phyloP scores from a whole-genome alignment of 2,888 invertebrate species.

The Diaphora mendica region DNA sequence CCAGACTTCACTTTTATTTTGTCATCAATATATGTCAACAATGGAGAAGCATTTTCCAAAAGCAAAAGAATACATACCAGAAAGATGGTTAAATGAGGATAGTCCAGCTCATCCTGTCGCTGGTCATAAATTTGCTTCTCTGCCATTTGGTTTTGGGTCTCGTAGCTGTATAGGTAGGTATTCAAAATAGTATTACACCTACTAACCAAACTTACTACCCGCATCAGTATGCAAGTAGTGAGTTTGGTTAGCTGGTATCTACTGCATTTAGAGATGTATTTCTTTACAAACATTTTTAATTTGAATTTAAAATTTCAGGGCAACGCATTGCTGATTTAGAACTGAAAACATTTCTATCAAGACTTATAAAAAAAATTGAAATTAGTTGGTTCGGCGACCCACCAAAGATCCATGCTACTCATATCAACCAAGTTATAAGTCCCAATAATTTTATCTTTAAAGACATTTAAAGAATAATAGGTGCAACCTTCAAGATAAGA shows the following conservation, averaged over 20 bases:
- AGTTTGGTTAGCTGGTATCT: no score
- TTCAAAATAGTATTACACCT: background rate
- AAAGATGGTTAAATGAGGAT: constrained; percentile 88
- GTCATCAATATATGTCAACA: constrained; percentile 83
- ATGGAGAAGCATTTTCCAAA: constrained; percentile 9
- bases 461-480: background rate
- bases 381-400: constrained; percentile 13
- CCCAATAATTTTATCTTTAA: constrained; percentile 16
- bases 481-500: background rate
- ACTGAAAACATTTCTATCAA: constrained; percentile 4
- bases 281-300: background rate
- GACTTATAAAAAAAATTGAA: constrained; percentile 9
- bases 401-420: constrained; percentile 1
- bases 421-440: constrained; percentile 8
- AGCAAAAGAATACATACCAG: constrained; percentile 88
- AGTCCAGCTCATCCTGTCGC: constrained; percentile 66
- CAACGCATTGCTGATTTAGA: constrained; percentile 9
- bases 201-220: background rate
- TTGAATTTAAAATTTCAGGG: background rate
- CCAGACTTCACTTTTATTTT: constrained; percentile 6
- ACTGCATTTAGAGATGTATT: no score
- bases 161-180: constrained; percentile 87
- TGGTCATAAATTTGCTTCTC: constrained; percentile 86
- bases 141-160: constrained; percentile 89
- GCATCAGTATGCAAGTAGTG: no score